Evolutionary conservation across 2,888 invertebrate species (phyloP), one percentile per base, ranked within the genome.

Genomic region (Trimorus sp.): DNA sequence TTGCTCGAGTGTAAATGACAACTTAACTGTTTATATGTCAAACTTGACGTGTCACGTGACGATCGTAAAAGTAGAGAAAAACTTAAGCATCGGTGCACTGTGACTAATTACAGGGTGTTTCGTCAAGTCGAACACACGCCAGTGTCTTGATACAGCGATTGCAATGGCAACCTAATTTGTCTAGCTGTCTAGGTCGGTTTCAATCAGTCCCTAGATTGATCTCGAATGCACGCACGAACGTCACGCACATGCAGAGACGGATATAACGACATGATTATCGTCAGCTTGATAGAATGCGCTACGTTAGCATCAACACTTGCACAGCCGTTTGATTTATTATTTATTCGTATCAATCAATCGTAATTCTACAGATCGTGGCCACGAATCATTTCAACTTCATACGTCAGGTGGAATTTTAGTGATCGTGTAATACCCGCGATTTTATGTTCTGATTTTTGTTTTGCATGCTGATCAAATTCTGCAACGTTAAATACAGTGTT

Each of bases 171-270:
- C 54, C 79, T 80, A 80, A 83, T 83, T 83, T 83, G 77, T 77
- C 79, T 71, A 74, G 38, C 79, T 70, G 79, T 69, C 66, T 70
- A 71, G 83, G 80, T 80, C 65, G 78, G 80, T 83, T 80, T 83
- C 78, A 81, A 81, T 83, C 83, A 83, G 74, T 77, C 79, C 70
- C 69, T 71, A 77, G 79, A 83, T 79, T 83, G 83, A 80, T 77
- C 73, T 79, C 51, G 69, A 77, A 80, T 65, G 69, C 77, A 80
- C 77, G 83, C 83, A 80, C 79, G 83, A 77, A 77, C 63, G 77
- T 83, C 83, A 83, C 83, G 83, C 83, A 76, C 79, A 79, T 69
- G 76, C 79, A 68, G 79, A 71, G 69, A 68, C 70, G 69, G 66
- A 69, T 77, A 79, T 80, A 83, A 83, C 69, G 83, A 77, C 77